These are phyloP conservation scores for Orthosia gracilis DNA, from an alignment of 2,888 invertebrate genomes.

Conservation along the genomic window DNA sequence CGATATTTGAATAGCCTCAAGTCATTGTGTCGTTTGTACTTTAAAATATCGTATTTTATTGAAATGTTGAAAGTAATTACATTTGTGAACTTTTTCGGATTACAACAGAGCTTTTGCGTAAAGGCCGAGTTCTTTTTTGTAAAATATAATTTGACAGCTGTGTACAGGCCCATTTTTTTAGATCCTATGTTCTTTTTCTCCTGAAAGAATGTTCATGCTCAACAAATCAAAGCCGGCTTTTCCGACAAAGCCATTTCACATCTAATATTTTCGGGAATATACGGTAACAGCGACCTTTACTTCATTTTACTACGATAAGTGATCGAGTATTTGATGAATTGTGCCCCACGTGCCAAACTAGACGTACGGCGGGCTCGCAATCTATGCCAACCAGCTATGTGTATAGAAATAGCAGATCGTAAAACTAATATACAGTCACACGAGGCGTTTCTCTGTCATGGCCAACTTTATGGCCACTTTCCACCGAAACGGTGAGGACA, in stretches of 20 bases:
- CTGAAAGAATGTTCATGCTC: not conserved
- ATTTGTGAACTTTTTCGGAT: not conserved
- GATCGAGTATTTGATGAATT: constrained; percentile 25
- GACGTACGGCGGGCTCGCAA: constrained; percentile 25
- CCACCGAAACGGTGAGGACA: constrained; percentile 37
- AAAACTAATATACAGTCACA: constrained; percentile 57
- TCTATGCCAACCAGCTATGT: constrained; percentile 55
- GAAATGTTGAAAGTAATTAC: not conserved
- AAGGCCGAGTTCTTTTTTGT: not conserved
- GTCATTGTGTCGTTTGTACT: not conserved
- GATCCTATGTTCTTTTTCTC: not conserved
- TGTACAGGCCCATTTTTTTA: not conserved
- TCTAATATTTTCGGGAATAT: not conserved
- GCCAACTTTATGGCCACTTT: constrained; percentile 56
- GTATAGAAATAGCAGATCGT: constrained; percentile 64
- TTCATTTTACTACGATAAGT: constrained; percentile 15
- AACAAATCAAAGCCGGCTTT: not conserved
- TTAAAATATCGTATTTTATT: not conserved
- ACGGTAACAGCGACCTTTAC: constrained; percentile 19
- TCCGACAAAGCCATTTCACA: not conserved
- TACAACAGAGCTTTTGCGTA: not conserved
- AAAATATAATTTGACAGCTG: not conserved
- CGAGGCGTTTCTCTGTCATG: constrained; percentile 54
- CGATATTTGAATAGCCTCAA: constrained; percentile 20
- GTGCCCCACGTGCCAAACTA: constrained; percentile 32